Evolutionary conservation across 2,113 vertebrate species (phyloP), one percentile per base, ranked within the genome.

Genomic region (Uria aalge): DNA sequence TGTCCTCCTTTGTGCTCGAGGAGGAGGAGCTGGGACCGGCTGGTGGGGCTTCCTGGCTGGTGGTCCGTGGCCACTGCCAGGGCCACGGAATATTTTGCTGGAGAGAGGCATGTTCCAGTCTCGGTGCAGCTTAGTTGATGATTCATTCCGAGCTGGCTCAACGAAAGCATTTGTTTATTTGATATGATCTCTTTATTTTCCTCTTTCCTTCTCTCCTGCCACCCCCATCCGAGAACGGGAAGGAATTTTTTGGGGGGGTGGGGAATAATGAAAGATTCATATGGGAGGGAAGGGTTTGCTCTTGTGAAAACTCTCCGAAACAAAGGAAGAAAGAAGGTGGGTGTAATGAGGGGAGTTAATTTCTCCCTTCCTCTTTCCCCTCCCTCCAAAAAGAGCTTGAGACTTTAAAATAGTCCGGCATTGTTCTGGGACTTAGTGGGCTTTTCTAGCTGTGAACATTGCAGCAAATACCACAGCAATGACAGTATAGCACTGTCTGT

Each of bases 401-500:
- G 95, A 97, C 74, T 97, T 96, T 96, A 97, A 97, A 97, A 97
- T 97, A 97, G 97, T 97, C 90, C 71, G 29, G 87, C 95, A 97
- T 97, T 97, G 96, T 97, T 96, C 95, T 90, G 95, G 95, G 95
- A 97, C 97, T 97, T 97, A 97, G 92, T 75, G 74, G 93, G 94
- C 94, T 97, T 97, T 97, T 91, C 95, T 96, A 94, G 91, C 96
- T 97, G 94, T 97, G 96, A 93, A 82, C 90, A 91, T 96, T 96
- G 95, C 91, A 88, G 95, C 96, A 97, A 97, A 97, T 97, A 97
- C 97, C 97, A 97, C 84, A 97, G 97, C 97, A 96, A 94, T 97
- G 97, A 97, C 96, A 97, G 95, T 94, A 96, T 88, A 90, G 93
- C 73, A 47, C 82, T 97, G 96, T 96, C 94, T 97, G 94, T 97